Evolutionary conservation across 2,888 invertebrate genomes (phyloP).

Genomic region (Caradrina clavipalpis): DNA sequence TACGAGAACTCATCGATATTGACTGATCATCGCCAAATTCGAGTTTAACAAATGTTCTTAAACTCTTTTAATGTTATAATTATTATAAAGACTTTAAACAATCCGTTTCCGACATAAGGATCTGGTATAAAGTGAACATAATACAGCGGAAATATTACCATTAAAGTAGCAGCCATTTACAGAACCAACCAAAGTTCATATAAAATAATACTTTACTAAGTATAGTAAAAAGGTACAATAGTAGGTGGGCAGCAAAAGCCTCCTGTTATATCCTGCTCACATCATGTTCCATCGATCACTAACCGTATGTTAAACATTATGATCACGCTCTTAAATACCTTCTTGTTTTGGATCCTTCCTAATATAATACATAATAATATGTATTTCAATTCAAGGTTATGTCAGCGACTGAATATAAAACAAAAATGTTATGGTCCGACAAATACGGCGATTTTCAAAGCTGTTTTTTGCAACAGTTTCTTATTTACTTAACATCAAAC

Average conservation of each 20-base stretch:
- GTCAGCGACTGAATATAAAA: conserved; percentile 40
- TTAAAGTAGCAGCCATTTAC: no score
- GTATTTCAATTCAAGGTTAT: conserved; percentile 44
- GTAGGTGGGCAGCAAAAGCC: neutral
- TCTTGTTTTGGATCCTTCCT: conserved; percentile 23
- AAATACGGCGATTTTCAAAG: conserved; percentile 52
- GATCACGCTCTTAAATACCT: conserved; percentile 3
- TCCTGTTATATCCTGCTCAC: conserved; percentile 5
- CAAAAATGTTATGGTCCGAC: conserved; percentile 53
- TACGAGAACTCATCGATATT: no score
- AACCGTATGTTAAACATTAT: conserved; percentile 15
- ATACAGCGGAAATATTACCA: no score
- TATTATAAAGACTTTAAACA: no score
- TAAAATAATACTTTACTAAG: no score
- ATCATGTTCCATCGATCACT: neutral
- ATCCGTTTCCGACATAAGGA: no score
- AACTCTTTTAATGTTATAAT: no score
- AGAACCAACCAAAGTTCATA: no score
- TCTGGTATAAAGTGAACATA: no score
- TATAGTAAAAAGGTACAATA: no score
- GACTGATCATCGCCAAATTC: no score
- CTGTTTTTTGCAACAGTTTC: conserved; percentile 32
- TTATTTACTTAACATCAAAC: conserved; percentile 42
- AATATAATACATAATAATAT: conserved; percentile 11
- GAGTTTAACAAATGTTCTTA: no score